Base-by-base conservation (phyloP, 2,113 vertebrate species). In the Hymenochirus boettgeri region DNA sequence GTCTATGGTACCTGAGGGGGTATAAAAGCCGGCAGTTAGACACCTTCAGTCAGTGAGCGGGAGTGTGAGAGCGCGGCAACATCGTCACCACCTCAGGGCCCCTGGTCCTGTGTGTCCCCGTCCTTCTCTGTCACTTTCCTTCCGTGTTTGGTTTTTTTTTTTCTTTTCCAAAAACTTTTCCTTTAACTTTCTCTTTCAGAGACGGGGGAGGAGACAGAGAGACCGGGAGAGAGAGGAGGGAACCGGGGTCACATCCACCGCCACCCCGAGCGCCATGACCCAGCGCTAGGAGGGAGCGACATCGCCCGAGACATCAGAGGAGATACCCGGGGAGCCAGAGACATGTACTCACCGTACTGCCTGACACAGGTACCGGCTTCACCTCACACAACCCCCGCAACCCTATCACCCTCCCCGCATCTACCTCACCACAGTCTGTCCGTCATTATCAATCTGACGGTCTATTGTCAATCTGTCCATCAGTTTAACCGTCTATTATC, bases 311-410 rank as follows among this genome's bases (percentile, higher is more conserved):
- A 26, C 21, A 22, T 3, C 33, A 56, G n/a, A n/a, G n/a, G 25
- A 25, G 27, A 21, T 12, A 12, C 39, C 46, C 39, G 46, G 52
- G 39, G 52, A 56, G 39, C 37, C 42, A 23, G 47, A 65, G 62
- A 65, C 37, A 65, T 65, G 62, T 65, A 65, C 52, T 65, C 62
- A 12, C 62, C 62, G 2, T 65, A 65, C 62, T 65, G 62, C 19
- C 62, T 65, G 18, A 65, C 62, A 15, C 62, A 65, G 62, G 62
- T 65, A 65, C 53, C 10, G 50, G 50, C n/a, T n/a, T n/a, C n/a
- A n/a, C n/a, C n/a, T n/a, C n/a, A n/a, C n/a, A n/a, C n/a, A n/a
- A n/a, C n/a, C n/a, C n/a, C n/a, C n/a, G n/a, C n/a, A n/a, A n/a
- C n/a, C n/a, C n/a, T n/a, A n/a, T n/a, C n/a, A n/a, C n/a, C n/a